Evolutionary conservation across 2,113 vertebrate species (phyloP).

Genomic region (Cinclus cinclus): DNA sequence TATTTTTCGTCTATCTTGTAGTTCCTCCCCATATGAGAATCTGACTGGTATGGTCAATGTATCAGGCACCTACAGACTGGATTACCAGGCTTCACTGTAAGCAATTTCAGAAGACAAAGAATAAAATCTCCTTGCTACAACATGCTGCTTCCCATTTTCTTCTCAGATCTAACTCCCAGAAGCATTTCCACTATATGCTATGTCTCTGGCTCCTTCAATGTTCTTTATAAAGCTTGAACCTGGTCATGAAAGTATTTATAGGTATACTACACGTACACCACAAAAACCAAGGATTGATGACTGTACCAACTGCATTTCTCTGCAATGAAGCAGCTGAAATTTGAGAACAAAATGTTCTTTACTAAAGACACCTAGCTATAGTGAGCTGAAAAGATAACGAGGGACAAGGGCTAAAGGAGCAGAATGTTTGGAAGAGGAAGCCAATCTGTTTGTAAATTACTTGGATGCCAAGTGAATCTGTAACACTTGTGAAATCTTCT

Average conservation of each 20-base stretch:
- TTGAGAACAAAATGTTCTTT: not conserved
- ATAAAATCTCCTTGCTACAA: not conserved
- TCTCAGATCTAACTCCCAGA: not conserved
- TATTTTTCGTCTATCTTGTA: not conserved
- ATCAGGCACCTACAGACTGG: not conserved
- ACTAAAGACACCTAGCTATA: not conserved
- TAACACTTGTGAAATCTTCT: not conserved
- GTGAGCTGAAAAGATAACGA: not conserved
- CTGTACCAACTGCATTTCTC: not conserved
- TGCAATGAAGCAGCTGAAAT: not conserved
- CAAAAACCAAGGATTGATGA: rapidly evolving
- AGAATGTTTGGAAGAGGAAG: not conserved
- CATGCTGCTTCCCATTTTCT: not conserved
- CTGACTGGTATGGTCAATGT: not conserved
- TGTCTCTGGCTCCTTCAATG: not conserved
- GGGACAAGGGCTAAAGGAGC: not conserved
- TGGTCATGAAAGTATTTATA: not conserved
- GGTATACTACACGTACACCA: not conserved
- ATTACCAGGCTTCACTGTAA: not conserved
- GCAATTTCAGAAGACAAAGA: not conserved
- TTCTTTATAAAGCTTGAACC: not conserved
- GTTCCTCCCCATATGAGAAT: not conserved
- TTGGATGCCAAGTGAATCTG: not conserved
- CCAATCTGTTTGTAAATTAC: not conserved
- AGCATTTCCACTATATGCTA: not conserved